phyloP scores from a whole-genome alignment of 2,113 vertebrate species.

The Anser cygnoides region DNA sequence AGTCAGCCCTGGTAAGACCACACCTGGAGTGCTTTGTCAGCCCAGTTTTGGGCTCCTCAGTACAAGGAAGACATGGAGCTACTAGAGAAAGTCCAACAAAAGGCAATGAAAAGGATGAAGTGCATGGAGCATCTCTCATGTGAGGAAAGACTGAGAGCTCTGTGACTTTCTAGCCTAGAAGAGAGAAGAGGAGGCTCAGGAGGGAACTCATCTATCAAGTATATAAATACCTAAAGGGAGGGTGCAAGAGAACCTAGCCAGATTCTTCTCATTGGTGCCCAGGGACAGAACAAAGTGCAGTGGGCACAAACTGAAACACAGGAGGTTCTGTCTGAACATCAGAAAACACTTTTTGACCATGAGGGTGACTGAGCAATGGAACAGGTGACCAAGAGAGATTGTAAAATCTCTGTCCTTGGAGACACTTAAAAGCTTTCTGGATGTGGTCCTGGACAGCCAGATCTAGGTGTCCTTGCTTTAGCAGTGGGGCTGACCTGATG shows the following conservation, averaged over 20 bases:
- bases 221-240: not conserved
- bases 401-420: not conserved
- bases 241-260: too few relatives aligned
- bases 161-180: not conserved
- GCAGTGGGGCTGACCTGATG: not conserved
- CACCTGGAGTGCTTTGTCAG: not conserved
- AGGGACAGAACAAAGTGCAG: not conserved
- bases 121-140: not conserved
- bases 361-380: not conserved
- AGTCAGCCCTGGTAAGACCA: not conserved
- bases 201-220: not conserved
- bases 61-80: not conserved
- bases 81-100: not conserved
- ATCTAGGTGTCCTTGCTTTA: not conserved
- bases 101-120: not conserved
- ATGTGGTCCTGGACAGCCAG: not conserved
- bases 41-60: not conserved
- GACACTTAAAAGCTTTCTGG: not conserved
- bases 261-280: not conserved
- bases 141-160: not conserved
- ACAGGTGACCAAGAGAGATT: not conserved
- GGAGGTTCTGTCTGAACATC: not conserved
- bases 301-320: not conserved
- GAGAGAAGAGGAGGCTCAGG: not conserved
- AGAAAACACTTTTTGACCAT: not conserved